These are phyloP conservation scores for Dryobotodes eremita DNA, from an alignment of 2,888 invertebrate species.

Conservation along the genomic window DNA sequence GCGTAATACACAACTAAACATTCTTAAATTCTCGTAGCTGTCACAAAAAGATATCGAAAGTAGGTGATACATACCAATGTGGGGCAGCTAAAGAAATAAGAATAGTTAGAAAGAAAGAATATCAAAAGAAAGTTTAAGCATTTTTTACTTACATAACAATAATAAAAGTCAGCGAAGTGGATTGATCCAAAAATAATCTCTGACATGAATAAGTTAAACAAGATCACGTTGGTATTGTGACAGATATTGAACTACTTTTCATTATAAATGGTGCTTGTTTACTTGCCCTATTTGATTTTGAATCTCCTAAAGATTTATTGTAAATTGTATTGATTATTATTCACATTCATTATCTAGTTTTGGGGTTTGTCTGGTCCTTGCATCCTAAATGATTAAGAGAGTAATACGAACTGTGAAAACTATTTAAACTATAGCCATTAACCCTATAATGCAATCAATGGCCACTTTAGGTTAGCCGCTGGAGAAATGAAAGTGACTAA, in stretches of 20 bases:
- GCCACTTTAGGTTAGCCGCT: too few relatives aligned
- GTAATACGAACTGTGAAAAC: background rate
- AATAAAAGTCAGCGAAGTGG: constrained; percentile 65
- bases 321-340: background rate
- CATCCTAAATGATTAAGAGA: background rate
- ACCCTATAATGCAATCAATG: background rate
- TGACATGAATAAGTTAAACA: constrained; percentile 60
- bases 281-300: background rate
- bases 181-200: constrained; percentile 68
- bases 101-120: constrained; percentile 48
- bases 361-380: too few relatives aligned
- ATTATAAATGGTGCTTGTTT: constrained; percentile 6
- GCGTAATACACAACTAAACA: constrained; percentile 20
- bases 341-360: background rate
- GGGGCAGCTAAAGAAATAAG: constrained; percentile 46
- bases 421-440: background rate
- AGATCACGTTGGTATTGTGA: constrained; percentile 54
- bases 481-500: constrained; percentile 7
- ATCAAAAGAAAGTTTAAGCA: constrained; percentile 62
- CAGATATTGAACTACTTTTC: constrained; percentile 46
- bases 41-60: constrained; percentile 45
- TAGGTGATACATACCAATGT: constrained; percentile 56
- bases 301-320: background rate
- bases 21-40: constrained; percentile 38
- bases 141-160: constrained; percentile 69